These are phyloP conservation scores for Drosophila acutilabella DNA, from an alignment of 2,888 invertebrate species.

Conservation along the genomic window DNA sequence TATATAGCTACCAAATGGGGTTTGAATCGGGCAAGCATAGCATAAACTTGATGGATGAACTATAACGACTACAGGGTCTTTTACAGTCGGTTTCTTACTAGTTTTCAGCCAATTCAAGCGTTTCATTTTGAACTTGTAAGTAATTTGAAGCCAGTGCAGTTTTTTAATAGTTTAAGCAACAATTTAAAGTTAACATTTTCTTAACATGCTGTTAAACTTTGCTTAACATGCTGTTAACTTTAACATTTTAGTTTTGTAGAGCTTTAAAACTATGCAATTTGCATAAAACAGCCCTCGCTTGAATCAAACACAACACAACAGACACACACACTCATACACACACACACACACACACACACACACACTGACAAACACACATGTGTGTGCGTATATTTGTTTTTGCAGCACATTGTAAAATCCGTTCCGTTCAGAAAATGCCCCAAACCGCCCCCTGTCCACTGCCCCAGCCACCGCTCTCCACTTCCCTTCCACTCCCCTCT, in stretches of 20 bases:
- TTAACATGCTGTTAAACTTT: not conserved
- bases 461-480: not conserved
- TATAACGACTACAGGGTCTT: no score
- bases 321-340: not conserved
- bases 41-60: no score
- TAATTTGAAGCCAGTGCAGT: no score
- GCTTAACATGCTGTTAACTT: no score
- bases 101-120: no score
- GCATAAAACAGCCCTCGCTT: constrained; percentile 16
- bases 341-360: not conserved
- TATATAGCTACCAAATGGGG: no score
- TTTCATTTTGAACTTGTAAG: no score
- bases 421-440: constrained; percentile 40
- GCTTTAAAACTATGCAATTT: not conserved
- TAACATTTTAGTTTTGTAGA: not conserved
- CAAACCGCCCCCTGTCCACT: not conserved
- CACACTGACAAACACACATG: not conserved
- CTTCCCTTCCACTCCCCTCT: not conserved
- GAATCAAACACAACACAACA: no score
- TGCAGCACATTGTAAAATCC: constrained; percentile 73
- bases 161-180: no score
- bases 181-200: no score
- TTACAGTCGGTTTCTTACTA: no score
- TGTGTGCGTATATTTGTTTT: constrained; percentile 14
- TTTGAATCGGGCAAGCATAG: no score